These are phyloP conservation scores for Callyntrura sp. DNA, from an alignment of 2,888 invertebrate species.

Conservation along the genomic window DNA sequence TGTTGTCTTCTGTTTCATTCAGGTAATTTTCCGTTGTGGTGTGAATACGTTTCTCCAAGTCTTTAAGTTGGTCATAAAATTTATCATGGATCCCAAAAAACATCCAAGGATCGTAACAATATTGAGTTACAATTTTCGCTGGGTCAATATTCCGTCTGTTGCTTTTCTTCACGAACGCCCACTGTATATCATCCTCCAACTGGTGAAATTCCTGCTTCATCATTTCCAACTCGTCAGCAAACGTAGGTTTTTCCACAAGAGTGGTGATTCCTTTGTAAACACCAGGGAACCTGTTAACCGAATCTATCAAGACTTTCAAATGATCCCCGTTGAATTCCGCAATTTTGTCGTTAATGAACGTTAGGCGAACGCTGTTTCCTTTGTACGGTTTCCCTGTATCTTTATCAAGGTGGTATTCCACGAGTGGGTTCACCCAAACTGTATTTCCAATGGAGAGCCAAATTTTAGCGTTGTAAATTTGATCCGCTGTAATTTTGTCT, in stretches of 20 bases:
- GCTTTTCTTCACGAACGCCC: slow-evolving; percentile 67
- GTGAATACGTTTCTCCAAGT: slow-evolving; percentile 62
- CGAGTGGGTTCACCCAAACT: slow-evolving; percentile 78
- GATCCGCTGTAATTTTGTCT: slow-evolving; percentile 6
- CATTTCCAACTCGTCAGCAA: slow-evolving; percentile 26
- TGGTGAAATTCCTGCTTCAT: slow-evolving; percentile 53
- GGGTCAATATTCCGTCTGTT: slow-evolving; percentile 2
- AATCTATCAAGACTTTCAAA: slow-evolving; percentile 25
- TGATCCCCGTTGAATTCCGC: slow-evolving; percentile 67
- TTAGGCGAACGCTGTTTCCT: slow-evolving; percentile 34
- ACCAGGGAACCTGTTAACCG: slow-evolving; percentile 21
- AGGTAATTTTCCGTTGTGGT: neutral
- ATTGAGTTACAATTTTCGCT: slow-evolving; percentile 50
- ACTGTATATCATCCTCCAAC: slow-evolving; percentile 50
- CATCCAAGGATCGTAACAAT: slow-evolving; percentile 59
- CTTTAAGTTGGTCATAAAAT: slow-evolving; percentile 22
- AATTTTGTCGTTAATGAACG: slow-evolving; percentile 13
- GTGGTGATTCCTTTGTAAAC: slow-evolving; percentile 28
- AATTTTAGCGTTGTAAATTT: slow-evolving; percentile 74
- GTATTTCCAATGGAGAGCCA: slow-evolving; percentile 65
- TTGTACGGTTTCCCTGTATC: neutral
- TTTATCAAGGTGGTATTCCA: slow-evolving; percentile 61
- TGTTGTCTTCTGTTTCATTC: neutral
- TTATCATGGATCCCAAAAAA: slow-evolving; percentile 71
- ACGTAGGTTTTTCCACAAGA: neutral